Base-by-base conservation (phyloP, 1,140 invertebrate genomes). In the Hermatobates lingyangjiaoensis region DNA sequence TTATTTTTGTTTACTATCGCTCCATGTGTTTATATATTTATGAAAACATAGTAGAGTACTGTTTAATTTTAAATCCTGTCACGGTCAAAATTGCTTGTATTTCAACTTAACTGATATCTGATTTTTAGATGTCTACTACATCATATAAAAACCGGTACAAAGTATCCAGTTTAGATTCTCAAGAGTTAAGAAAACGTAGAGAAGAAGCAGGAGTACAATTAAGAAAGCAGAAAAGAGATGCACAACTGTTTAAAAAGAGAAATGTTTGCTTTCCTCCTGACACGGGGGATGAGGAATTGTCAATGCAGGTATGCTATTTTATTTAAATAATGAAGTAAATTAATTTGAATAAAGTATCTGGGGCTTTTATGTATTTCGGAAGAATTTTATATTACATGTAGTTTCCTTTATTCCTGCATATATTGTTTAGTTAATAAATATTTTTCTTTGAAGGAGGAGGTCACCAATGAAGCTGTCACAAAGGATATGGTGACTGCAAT, bases 121-220 rank as follows among this genome's bases (percentile, higher is more conserved):
- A n/a, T n/a, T 68, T 71, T 45, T 61, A 78, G 77, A 85, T 85
- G 82, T 85, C 81, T 59, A 73, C 73, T 54, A 72, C 71, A 55
- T 74, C 75, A 61, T 89, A 95, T 66, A 87, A 91, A 62, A 83
- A 91, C 67, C 81, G 88, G 54, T 98, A 97, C 67, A 97, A 98
- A 78, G 95, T 95, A 71, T 75, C 79, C 55, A 87, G 82, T 3
- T 67, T 95, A 56, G 91, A 94, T 68, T 86, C 88, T 14, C 82
- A 91, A 60, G 92, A 97, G 67, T 69, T 96, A 52, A 71, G 94
- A 23, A 75, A 92, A 49, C 71, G 93, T 45, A 70, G 93, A 51
- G 93, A 98, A 70, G 93, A 98, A 63, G 91, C 96, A 71, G 92
- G 92, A 27, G 83, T 97, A 24, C 92, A 96, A 62, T 70, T 97